These are phyloP conservation scores for Paedocypris sp. DNA, from an alignment of 2,113 vertebrate genomes.

Conservation along the genomic window DNA sequence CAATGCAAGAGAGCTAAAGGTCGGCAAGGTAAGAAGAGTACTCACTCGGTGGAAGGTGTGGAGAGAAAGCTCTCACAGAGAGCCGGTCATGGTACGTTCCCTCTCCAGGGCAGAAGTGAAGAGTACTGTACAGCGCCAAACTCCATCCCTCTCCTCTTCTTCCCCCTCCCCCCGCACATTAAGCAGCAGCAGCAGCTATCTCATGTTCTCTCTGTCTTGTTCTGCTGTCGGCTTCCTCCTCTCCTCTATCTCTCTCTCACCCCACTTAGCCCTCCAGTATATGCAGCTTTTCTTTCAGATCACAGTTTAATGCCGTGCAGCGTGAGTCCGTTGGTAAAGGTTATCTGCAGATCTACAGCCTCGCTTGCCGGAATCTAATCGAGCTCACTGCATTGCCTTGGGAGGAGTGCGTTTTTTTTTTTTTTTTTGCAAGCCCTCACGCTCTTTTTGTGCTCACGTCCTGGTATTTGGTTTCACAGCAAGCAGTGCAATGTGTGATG, in stretches of 20 bases:
- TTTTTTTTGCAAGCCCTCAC: too few relatives aligned
- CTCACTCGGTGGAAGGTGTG: constrained; percentile 62
- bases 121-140: constrained; percentile 53
- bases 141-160: constrained; percentile 31
- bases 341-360: neutral
- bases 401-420: neutral
- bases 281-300: neutral
- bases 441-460: too few relatives aligned
- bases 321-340: neutral
- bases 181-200: constrained; percentile 13
- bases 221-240: neutral
- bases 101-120: constrained; percentile 59
- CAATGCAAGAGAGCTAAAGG: neutral
- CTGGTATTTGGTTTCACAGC: too few relatives aligned
- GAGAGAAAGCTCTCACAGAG: constrained; percentile 51
- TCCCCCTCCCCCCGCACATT: constrained; percentile 36
- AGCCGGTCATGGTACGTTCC: constrained; percentile 57
- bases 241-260: neutral
- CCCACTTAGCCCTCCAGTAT: neutral
- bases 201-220: constrained; percentile 9
- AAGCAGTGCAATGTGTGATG: too few relatives aligned
- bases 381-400: neutral
- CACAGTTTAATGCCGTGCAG: neutral
- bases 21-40: constrained; percentile 39
- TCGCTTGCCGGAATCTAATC: neutral